Conservation (phyloP, 2,888 invertebrate genomes). For the Amorpha juglandis region DNA sequence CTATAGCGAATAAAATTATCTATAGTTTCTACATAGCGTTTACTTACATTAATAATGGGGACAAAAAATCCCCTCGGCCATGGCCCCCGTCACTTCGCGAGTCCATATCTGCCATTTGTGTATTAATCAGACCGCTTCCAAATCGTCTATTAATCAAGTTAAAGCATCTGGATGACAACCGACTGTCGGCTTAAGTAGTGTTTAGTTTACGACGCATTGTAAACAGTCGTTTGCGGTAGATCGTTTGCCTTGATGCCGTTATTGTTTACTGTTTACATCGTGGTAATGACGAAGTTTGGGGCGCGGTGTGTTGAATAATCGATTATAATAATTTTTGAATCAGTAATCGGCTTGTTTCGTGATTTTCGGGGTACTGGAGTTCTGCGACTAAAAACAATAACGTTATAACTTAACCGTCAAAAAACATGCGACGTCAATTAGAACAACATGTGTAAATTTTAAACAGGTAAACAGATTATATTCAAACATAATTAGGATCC, state of each 20-base stretch:
- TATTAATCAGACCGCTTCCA: conserved; percentile 74
- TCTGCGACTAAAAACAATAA: too few relatives aligned
- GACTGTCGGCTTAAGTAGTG: conserved; percentile 81
- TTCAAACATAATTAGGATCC: too few relatives aligned
- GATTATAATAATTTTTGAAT: background rate
- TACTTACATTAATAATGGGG: background rate
- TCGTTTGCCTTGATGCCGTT: conserved; percentile 63
- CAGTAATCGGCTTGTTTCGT: background rate
- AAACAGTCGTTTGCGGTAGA: conserved; percentile 75
- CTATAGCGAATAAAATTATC: too few relatives aligned
- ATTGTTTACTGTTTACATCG: conserved; percentile 73
- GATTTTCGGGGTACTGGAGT: background rate
- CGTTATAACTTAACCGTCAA: too few relatives aligned
- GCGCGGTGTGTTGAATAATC: background rate
- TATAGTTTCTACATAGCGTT: too few relatives aligned
- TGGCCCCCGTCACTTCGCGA: background rate
- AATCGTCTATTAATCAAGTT: conserved; percentile 82
- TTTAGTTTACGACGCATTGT: conserved; percentile 73
- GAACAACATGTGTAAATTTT: too few relatives aligned
- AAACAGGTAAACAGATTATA: too few relatives aligned
- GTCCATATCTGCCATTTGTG: conserved; percentile 42
- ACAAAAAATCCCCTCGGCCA: too few relatives aligned
- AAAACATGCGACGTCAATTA: too few relatives aligned
- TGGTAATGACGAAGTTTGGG: conserved; percentile 54
- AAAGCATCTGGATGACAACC: conserved; percentile 80